These are phyloP conservation scores for Physeter macrocephalus DNA, from an alignment of 2,113 vertebrate species.

Conservation along the genomic window DNA sequence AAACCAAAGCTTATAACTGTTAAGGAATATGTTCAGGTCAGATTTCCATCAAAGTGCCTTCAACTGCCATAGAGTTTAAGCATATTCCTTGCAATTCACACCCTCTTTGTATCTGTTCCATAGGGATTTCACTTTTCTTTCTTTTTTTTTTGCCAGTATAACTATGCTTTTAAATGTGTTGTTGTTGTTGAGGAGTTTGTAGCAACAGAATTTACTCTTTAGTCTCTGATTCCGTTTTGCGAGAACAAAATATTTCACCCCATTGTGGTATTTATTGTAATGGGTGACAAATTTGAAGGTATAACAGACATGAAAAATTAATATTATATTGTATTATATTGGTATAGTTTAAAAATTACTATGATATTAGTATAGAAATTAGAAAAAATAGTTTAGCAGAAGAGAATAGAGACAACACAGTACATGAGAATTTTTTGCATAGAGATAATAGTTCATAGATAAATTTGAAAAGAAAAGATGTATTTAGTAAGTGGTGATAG, in stretches of 20 bases:
- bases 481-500: not conserved
- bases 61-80: not conserved
- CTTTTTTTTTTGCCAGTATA: not conserved
- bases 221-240: not conserved
- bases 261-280: not conserved
- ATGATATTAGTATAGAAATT: not conserved
- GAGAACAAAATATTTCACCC: not conserved
- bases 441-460: not conserved
- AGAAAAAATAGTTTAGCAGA: not conserved
- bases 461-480: not conserved
- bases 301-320: not conserved
- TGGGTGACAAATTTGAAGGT: not conserved
- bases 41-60: not conserved
- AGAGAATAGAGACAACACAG: not conserved
- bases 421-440: not conserved
- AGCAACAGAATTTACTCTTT: not conserved
- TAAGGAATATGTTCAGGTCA: not conserved
- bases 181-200: not conserved
- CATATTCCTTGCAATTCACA: not conserved
- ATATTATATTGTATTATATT: not conserved
- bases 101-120: not conserved
- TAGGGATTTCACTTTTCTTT: not conserved
- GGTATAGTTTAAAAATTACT: not conserved
- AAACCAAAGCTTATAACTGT: not conserved
- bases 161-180: not conserved